Evolutionary conservation across 2,113 vertebrate genomes (phyloP).

Genomic region (Holacanthus passer): DNA sequence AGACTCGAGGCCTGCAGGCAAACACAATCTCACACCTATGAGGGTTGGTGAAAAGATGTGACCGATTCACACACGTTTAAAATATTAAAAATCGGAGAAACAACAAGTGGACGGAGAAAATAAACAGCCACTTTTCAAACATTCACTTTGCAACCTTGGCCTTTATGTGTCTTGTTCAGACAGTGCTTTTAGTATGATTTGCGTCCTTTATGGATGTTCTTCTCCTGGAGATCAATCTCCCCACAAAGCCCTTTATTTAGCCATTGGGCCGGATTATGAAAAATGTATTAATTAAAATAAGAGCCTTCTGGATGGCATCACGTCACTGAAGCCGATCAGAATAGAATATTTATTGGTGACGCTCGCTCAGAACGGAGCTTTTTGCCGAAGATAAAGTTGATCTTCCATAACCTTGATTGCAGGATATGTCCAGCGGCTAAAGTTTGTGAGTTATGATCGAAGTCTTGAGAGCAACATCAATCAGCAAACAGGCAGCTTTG

Average conservation of each 20-base stretch:
- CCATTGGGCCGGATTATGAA: slow-evolving; percentile 77
- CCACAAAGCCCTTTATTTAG: slow-evolving; percentile 77
- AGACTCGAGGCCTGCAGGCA: neutral
- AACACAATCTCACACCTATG: neutral
- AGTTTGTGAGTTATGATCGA: slow-evolving; percentile 69
- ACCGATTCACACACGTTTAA: too few species aligned
- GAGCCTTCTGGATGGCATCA: slow-evolving; percentile 68
- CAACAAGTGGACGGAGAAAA: neutral
- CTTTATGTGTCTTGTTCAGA: slow-evolving; percentile 58
- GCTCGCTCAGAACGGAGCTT: slow-evolving; percentile 16
- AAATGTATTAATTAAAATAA: slow-evolving; percentile 85
- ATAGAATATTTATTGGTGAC: slow-evolving; percentile 74
- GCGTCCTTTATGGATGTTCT: slow-evolving; percentile 77
- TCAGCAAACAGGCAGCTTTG: slow-evolving; percentile 22
- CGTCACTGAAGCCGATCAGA: slow-evolving; percentile 77
- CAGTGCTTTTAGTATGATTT: slow-evolving; percentile 84
- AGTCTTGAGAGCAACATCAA: slow-evolving; percentile 38
- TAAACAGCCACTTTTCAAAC: slow-evolving; percentile 13
- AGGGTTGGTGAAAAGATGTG: neutral
- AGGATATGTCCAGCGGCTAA: slow-evolving; percentile 27
- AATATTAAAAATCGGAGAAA: neutral
- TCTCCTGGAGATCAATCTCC: slow-evolving; percentile 76
- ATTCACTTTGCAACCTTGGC: slow-evolving; percentile 55
- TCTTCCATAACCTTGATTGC: slow-evolving; percentile 59
- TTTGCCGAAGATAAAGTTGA: slow-evolving; percentile 55